Base-by-base conservation (phyloP, 2,797 vertebrate species). In the Eulemur coronatus region DNA sequence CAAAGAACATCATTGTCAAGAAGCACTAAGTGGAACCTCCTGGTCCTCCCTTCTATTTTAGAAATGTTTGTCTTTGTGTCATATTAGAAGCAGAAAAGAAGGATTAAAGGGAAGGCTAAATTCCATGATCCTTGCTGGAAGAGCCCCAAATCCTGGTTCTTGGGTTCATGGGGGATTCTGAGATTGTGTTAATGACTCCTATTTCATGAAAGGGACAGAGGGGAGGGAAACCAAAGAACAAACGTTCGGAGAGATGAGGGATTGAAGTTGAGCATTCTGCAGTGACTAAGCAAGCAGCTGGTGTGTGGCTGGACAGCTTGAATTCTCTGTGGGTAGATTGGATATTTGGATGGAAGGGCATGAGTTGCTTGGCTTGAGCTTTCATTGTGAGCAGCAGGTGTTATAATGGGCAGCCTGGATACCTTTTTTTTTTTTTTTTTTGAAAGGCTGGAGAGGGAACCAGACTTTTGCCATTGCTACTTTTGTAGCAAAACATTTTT, bases 291-390 rank as follows among this genome's bases (percentile, higher is more conserved):
- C 97, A 97, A 96, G 97, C 97, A 97, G 97, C 97, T 97, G 96
- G 96, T 96, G 97, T 98, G 97, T 97, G 96, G 97, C 97, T 97
- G 97, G 96, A 96, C 97, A 97, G 97, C 98, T 97, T 98, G 96
- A 97, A 96, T 97, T 96, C 97, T 98, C 97, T 92, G 96, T 7
- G 96, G 97, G 97, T 94, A 96, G 97, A 97, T 89, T 97, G 97
- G 94, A 87, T 96, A 96, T 98, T 98, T 97, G 98, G 97, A 97
- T 96, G 94, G 96, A 96, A 97, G 97, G 96, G 91, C 92, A 93
- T 89, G 96, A 95, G 95, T 89, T 75, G 94, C 94, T 96, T 95
- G 97, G 97, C 97, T 95, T 94, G 57, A 75, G 61, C 59, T 97
- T 97, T 94, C 96, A 91, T 89, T 98, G 92, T 75, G 78, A 98